Evolutionary conservation across 2,888 invertebrate genomes (phyloP), one percentile per base, ranked within the genome.

Genomic region (Proisotoma minuta): DNA sequence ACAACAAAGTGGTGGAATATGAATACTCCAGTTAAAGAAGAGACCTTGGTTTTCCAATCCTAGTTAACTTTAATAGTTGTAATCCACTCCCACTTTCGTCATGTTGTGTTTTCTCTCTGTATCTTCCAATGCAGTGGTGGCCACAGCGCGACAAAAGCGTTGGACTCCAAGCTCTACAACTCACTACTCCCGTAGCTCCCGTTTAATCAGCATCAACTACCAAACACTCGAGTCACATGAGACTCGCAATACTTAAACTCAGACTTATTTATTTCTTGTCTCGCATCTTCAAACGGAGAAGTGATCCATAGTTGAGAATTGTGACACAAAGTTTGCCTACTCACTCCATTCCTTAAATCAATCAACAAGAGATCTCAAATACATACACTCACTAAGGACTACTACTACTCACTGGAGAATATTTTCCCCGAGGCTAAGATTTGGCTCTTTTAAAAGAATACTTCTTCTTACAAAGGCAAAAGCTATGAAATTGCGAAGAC

Each of bases 401-500:
- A n/a, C n/a, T n/a, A n/a, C n/a, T n/a, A n/a, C n/a, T n/a, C n/a
- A n/a, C n/a, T n/a, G n/a, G n/a, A n/a, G n/a, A n/a, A n/a, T n/a
- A n/a, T n/a, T n/a, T n/a, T n/a, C n/a, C n/a, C n/a, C n/a, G n/a
- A n/a, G n/a, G n/a, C n/a, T n/a, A n/a, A n/a, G n/a, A n/a, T n/a
- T n/a, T n/a, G n/a, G n/a, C n/a, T n/a, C n/a, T n/a, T n/a, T n/a
- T n/a, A n/a, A n/a, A n/a, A n/a, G n/a, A n/a, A n/a, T n/a, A n/a
- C n/a, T n/a, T n/a, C n/a, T n/a, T n/a, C n/a, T n/a, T n/a, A 34
- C 34, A 34, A 34, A 8, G 34, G 8, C 34, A 49, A 22, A 3
- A 27, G 28, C n/a, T 3, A 51, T 51, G 51, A 51, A 51, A 27
- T 28, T 51, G 8, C 26, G 51, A 5, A 24, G 51, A 27, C 51